Base-by-base conservation (phyloP, 1,140 invertebrate genomes). In the Sitophilus oryzae region DNA sequence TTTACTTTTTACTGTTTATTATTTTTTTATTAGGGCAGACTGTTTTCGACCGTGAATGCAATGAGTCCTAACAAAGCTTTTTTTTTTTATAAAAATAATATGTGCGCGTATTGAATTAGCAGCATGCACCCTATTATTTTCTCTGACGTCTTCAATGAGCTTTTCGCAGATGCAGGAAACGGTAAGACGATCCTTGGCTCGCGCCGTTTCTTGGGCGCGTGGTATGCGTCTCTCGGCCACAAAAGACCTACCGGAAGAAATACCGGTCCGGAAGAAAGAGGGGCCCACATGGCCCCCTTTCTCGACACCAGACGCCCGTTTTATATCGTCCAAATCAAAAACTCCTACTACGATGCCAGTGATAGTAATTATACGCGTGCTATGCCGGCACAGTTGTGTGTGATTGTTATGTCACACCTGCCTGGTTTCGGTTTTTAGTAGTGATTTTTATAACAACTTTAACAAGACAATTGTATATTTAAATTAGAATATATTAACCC, bases 221-320 rank as follows among this genome's bases (percentile, higher is more conserved):
- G 53, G 25, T 41, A 11, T 14, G 37, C 48, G 44, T 52, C 38
- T n/a, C n/a, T 9, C 21, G 25, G 25, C 15, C 11, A 55, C 53
- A 55, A 55, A 48, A 55, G 53, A 55, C 42, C 34, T 48, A 45
- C 45, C 36, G 53, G 53, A 55, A 55, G 53, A 55, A 55, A 55
- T 48, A 48, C 42, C 22, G 53, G 42, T 14, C 53, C 53, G 53
- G 53, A 55, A 55, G 53, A 20, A 41, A 34, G 53, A 44, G 53
- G 43, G 23, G 18, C 41, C 46, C 34, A 21, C 37, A 15, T 48
- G 23, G 45, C 53, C 42, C n/a, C n/a, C n/a, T n/a, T n/a, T n/a
- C n/a, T n/a, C n/a, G n/a, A n/a, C n/a, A n/a, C n/a, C n/a, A 42
- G 30, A 42, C 36, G 51, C 25, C 15, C 34, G 47, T 40, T 54